Evolutionary conservation across 2,113 vertebrate genomes (phyloP).

Genomic region (Nansenia antarctica): DNA sequence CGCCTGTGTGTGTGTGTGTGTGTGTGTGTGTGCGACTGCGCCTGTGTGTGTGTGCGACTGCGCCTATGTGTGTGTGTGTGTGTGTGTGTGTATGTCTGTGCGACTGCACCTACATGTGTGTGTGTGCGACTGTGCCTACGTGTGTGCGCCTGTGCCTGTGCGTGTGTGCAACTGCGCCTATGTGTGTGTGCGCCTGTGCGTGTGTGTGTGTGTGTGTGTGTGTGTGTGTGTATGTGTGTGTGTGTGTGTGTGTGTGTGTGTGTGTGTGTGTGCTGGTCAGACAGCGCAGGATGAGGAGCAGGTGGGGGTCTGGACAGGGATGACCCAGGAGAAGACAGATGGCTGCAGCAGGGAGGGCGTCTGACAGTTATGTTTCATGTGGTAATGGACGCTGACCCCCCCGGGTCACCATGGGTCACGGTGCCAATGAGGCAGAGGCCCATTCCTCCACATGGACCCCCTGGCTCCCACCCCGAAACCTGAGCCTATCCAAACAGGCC

Average conservation of each 20-base stretch:
- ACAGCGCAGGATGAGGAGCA: too few species aligned
- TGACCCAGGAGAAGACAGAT: constrained; percentile 69
- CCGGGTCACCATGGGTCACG: constrained; percentile 70
- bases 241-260: constrained; percentile 6
- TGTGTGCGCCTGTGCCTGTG: not conserved
- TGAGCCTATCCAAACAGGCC: constrained; percentile 13
- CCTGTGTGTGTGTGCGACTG: constrained; percentile 8
- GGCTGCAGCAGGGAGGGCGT: constrained; percentile 55
- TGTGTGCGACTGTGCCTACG: not conserved
- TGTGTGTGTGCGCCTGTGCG: too few species aligned
- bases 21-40: not conserved
- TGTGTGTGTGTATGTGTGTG: not conserved
- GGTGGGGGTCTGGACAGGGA: constrained; percentile 35
- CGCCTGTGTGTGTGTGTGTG: constrained; percentile 3
- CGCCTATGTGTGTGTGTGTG: not conserved
- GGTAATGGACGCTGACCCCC: constrained; percentile 71
- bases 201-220: too few species aligned
- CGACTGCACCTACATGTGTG: too few species aligned
- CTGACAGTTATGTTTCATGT: constrained; percentile 69
- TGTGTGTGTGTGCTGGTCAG: not conserved
- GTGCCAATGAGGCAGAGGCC: constrained; percentile 55
- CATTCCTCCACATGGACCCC: constrained; percentile 57
- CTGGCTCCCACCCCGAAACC: constrained; percentile 9
- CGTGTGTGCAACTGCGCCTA: too few species aligned
- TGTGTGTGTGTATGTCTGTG: too few species aligned